These are phyloP conservation scores for Orthosia cruda DNA, from an alignment of 2,888 invertebrate species.

Conservation along the genomic window DNA sequence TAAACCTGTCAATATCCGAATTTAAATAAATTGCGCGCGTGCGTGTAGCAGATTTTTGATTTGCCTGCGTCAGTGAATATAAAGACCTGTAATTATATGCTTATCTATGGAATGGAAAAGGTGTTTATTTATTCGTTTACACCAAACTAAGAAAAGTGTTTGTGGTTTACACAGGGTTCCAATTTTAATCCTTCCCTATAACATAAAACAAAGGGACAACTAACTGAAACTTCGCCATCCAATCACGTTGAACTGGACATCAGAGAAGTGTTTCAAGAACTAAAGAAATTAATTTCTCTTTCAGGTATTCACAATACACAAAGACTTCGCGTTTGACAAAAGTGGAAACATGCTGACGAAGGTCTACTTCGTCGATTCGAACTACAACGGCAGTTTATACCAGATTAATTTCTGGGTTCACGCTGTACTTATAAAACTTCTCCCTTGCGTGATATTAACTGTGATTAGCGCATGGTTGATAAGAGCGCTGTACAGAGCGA, in stretches of 20 bases:
- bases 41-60: too few relatives aligned
- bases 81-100: too few relatives aligned
- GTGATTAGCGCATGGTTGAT: conserved; percentile 94
- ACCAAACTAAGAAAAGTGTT: conserved; percentile 13
- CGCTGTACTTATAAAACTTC: conserved; percentile 95
- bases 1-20: too few relatives aligned
- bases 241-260: background rate
- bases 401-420: conserved; percentile 96
- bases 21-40: too few relatives aligned
- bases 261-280: background rate
- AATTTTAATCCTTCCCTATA: too few relatives aligned
- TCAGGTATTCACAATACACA: conserved; percentile 88
- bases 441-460: conserved; percentile 95
- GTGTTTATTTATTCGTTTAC: too few relatives aligned
- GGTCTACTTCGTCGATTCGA: conserved; percentile 90
- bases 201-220: background rate
- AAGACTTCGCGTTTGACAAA: conserved; percentile 82
- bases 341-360: conserved; percentile 80
- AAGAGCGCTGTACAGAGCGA: conserved; percentile 94
- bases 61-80: too few relatives aligned
- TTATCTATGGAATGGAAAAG: too few relatives aligned
- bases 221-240: background rate
- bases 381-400: conserved; percentile 92
- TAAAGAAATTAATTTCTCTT: conserved; percentile 63
- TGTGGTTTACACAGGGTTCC: too few relatives aligned